Percentiles rank a stretch among this genome's conserved stretches.
These are phyloP conservation scores for Symphodus melops DNA, from an alignment of 2,113 vertebrate species.

Conservation along the genomic window DNA sequence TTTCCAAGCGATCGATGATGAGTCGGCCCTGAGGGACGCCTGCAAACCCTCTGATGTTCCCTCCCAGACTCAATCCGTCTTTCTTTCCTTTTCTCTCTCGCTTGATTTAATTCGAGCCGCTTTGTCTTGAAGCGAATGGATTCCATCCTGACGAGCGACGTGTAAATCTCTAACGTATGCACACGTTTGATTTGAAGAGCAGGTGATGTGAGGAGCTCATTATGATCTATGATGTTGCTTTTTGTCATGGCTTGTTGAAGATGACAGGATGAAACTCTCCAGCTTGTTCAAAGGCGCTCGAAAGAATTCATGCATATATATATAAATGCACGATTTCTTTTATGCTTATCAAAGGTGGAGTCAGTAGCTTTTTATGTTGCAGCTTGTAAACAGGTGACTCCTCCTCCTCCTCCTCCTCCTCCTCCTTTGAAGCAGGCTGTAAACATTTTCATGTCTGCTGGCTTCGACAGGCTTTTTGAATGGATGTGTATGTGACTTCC, in stretches of 20 bases:
- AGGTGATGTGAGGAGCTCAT: slow-evolving; percentile 2
- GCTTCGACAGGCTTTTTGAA: too few species aligned
- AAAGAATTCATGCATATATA: neutral
- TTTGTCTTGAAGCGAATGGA: slow-evolving; percentile 64
- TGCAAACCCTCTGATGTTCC: slow-evolving; percentile 69
- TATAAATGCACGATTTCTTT: too few species aligned
- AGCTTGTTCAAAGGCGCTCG: neutral
- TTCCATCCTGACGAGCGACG: slow-evolving; percentile 25
- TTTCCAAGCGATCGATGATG: slow-evolving; percentile 62
- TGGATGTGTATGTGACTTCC: too few species aligned
- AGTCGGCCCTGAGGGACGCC: slow-evolving; percentile 59
- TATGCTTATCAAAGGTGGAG: too few species aligned
- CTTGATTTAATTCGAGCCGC: slow-evolving; percentile 51
- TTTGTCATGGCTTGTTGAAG: slow-evolving; percentile 28
- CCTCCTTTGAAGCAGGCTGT: too few species aligned
- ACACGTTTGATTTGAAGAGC: slow-evolving; percentile 6
- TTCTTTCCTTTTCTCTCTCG: slow-evolving; percentile 1
- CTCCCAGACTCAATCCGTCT: slow-evolving; percentile 66
- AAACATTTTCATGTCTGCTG: too few species aligned
- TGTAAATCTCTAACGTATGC: slow-evolving; percentile 37
- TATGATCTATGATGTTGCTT: slow-evolving; percentile 12
- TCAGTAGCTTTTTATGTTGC: too few species aligned
- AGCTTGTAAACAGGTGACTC: too few species aligned
- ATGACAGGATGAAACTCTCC: neutral
- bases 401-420: too few species aligned